Evolutionary conservation across 2,113 vertebrate species (phyloP), one percentile per base, ranked within the genome.

Genomic region (Centrocercus urophasianus): DNA sequence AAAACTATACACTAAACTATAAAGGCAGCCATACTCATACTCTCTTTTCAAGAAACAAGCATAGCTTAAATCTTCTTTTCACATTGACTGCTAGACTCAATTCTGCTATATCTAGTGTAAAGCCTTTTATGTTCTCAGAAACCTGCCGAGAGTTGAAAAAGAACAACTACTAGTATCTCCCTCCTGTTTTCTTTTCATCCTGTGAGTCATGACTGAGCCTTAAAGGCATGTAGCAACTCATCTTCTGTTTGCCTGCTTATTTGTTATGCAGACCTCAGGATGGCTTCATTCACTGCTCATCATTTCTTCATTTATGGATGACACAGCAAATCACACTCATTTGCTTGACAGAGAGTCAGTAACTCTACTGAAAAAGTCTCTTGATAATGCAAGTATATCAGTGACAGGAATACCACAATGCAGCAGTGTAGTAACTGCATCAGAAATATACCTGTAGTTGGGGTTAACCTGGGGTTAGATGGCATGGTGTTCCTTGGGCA

Each of bases 1-100:
- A 74, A 56, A 45, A 70, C 13, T 1, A 1, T 6, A 10, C 0
- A 1, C 6, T 20, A 70, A 59, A 54, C 9, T 0, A 0, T 21
- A 22, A 66, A 59, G 45, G 20, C 11, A 63, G 9, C 7, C 8
- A 66, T 54, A 20, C 14, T 59, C 20, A 42, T 38, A 17, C 24
- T 71, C 30, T 2, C 18, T 94, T 71, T 67, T 60, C 56, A 78
- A 81, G 56, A 78, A 83, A 48, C 17, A 48, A 32, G 15, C 45
- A 71, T 64, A 76, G 15, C 2, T 52, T 28, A 54, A 61, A 20
- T 5, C 3, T 10, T 21, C 69, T 59, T 60, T 3, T 21, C 19
- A 11, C 38, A 8, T 8, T 48, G 86, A 36, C 38, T 69, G 28
- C 54, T n/a, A 0, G 1, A 17, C 15, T 42, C 5, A 32, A 8